Percentiles rank a stretch among this genome's conserved stretches.
Conservation (phyloP, 2,113 vertebrate genomes). For the Elephas maximus region DNA sequence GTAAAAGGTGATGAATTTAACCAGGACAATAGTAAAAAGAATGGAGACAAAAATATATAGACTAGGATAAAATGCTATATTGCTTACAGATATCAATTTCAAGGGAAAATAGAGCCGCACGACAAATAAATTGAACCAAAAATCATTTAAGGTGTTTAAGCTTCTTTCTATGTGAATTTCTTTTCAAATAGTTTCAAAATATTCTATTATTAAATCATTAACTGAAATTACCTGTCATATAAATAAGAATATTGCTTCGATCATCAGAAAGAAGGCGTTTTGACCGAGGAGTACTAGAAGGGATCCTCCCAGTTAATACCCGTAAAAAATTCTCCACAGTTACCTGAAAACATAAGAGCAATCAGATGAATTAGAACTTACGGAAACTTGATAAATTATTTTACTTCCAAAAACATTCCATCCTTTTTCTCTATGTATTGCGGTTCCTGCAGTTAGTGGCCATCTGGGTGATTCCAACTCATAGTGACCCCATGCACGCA, state of each 20-base stretch:
- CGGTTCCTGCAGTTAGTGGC: background rate
- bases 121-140: conserved; percentile 23
- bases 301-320: conserved; percentile 97
- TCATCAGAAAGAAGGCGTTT: conserved; percentile 98
- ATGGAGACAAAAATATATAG: background rate
- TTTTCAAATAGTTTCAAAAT: background rate
- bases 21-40: background rate
- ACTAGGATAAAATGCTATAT: background rate
- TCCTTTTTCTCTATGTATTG: conserved; percentile 14
- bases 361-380: conserved; percentile 53
- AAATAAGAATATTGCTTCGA: conserved; percentile 99
- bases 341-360: conserved; percentile 89
- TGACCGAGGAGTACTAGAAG: conserved; percentile 96
- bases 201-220: conserved; percentile 29
- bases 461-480: background rate
- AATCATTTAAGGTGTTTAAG: background rate
- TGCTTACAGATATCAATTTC: conserved; percentile 20
- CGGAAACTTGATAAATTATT: background rate
- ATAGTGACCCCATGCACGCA: background rate
- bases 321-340: conserved; percentile 98
- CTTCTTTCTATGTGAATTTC: conserved; percentile 3
- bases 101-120: background rate
- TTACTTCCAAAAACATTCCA: conserved; percentile 35
- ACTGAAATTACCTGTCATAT: conserved; percentile 94
- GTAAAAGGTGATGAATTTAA: background rate